Evolutionary conservation across 2,888 invertebrate genomes (phyloP).

Genomic region (Pteria penguin): DNA sequence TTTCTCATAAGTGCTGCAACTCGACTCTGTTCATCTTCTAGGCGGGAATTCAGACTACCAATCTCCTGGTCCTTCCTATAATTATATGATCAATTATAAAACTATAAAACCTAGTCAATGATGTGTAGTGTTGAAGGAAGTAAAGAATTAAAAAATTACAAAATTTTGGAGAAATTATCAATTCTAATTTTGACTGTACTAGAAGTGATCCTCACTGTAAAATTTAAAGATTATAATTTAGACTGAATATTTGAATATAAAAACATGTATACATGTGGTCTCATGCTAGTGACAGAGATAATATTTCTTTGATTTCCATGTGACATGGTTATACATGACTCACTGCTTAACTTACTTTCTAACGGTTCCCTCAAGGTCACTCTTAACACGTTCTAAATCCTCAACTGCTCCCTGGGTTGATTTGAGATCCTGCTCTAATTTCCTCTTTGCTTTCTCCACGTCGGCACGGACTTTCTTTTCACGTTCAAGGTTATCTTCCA

Average conservation of each 20-base stretch:
- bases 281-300: too few relatives aligned
- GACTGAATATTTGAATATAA: too few relatives aligned
- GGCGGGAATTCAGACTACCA: slow-evolving; percentile 93
- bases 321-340: neutral
- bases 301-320: too few relatives aligned
- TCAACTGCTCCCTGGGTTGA: slow-evolving; percentile 81
- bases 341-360: slow-evolving; percentile 58
- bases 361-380: slow-evolving; percentile 76
- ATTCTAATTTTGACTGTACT: too few relatives aligned
- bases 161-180: too few relatives aligned
- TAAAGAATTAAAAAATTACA: too few relatives aligned
- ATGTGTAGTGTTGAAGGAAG: too few relatives aligned
- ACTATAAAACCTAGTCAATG: too few relatives aligned
- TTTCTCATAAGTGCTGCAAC: slow-evolving; percentile 99
- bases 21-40: slow-evolving; percentile 98
- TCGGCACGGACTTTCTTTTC: slow-evolving; percentile 99
- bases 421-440: slow-evolving; percentile 99
- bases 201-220: too few relatives aligned
- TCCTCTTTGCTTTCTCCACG: slow-evolving; percentile 98
- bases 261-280: too few relatives aligned
- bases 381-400: slow-evolving; percentile 79
- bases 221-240: too few relatives aligned
- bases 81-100: too few relatives aligned
- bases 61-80: slow-evolving; percentile 98
- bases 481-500: slow-evolving; percentile 98